A percentile compares a stretch with the other conserved stretches of the same genome.
These are phyloP conservation scores for Sardinella longiceps DNA, from an alignment of 2,797 vertebrate genomes.

Conservation along the genomic window DNA sequence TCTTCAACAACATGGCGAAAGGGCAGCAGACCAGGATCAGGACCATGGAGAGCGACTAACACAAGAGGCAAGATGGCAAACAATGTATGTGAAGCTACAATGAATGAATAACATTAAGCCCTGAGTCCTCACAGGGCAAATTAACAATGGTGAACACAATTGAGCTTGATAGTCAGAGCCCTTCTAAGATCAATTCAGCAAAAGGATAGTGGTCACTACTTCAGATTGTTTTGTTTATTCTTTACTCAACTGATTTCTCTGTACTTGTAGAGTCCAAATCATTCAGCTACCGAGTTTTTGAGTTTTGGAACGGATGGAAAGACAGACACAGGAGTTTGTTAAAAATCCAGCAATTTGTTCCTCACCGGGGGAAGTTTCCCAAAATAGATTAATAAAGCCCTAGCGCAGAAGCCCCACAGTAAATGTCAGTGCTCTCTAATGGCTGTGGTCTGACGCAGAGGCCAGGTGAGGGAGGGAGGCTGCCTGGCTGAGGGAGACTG, in stretches of 20 bases:
- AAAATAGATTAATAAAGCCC: background rate
- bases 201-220: background rate
- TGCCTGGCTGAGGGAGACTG: background rate
- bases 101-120: no score
- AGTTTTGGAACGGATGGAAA: background rate
- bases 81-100: background rate
- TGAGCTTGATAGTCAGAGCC: background rate
- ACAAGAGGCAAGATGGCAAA: background rate
- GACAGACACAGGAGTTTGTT: background rate
- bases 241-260: background rate
- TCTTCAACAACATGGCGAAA: background rate
- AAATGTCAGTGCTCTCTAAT: constrained; percentile 22
- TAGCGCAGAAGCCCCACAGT: background rate
- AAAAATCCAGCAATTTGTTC: background rate
- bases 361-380: no score
- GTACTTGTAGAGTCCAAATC: background rate
- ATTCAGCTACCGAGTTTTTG: background rate
- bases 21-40: background rate
- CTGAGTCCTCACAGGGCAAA: background rate
- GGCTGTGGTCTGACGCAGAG: background rate
- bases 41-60: background rate
- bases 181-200: background rate
- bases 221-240: background rate
- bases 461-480: background rate
- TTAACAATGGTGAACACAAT: background rate